Conservation (phyloP, 2,113 vertebrate species). For the Cyanoramphus novaezelandiae region DNA sequence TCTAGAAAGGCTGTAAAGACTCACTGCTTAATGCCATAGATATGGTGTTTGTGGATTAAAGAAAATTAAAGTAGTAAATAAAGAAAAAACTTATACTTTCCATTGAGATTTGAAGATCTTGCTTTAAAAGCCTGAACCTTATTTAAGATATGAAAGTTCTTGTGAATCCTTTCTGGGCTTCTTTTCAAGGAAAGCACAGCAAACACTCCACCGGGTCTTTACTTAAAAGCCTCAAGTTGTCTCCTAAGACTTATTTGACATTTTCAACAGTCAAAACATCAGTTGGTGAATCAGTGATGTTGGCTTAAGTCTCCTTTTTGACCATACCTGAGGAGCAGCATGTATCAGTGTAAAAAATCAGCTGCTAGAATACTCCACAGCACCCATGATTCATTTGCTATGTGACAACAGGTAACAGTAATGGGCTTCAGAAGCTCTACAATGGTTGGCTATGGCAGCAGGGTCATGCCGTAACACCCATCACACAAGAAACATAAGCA, state of each 20-base stretch:
- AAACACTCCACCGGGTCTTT: not conserved
- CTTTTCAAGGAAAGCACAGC: not conserved
- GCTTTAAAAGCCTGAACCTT: not conserved
- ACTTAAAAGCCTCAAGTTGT: not conserved
- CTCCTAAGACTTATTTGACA: not conserved
- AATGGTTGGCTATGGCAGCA: not conserved
- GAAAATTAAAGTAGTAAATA: not conserved
- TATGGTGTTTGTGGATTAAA: not conserved
- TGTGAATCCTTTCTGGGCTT: not conserved
- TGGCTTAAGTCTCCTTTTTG: not conserved
- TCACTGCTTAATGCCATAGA: not conserved
- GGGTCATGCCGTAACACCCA: not conserved
- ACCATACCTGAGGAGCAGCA: not conserved
- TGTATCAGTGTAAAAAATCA: not conserved
- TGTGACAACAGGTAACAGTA: not conserved
- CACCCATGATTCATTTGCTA: not conserved
- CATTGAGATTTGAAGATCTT: not conserved
- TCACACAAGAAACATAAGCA: not conserved
- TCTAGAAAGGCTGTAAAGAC: not conserved
- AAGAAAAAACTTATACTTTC: not conserved
- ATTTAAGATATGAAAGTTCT: not conserved
- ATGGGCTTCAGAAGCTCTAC: not conserved
- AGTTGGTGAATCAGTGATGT: not conserved
- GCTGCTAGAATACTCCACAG: not conserved
- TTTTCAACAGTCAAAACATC: not conserved